phyloP scores from a whole-genome alignment of 1,140 invertebrate species.

The Bombus ignitus region DNA sequence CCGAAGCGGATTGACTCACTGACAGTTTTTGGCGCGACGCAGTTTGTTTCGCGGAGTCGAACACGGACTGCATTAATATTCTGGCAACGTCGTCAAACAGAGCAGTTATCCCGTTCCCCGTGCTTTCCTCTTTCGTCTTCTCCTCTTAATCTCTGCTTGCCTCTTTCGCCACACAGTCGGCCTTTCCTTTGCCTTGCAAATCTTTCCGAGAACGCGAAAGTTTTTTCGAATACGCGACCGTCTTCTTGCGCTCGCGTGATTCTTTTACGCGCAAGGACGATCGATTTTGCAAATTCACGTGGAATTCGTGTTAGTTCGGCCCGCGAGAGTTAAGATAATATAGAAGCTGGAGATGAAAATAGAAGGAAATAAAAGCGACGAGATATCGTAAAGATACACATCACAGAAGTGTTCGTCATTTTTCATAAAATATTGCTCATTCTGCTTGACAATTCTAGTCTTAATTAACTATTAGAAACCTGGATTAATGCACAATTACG shows the following conservation, averaged over 20 bases:
- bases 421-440: background rate
- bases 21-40: constrained; percentile 56
- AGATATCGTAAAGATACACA: background rate
- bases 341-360: background rate
- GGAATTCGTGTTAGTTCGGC: background rate
- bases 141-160: constrained; percentile 27
- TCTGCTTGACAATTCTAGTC: background rate
- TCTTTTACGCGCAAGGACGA: background rate
- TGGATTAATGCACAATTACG: background rate
- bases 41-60: constrained; percentile 59
- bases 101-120: constrained; percentile 37
- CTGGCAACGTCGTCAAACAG: constrained; percentile 46
- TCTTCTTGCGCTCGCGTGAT: constrained; percentile 4
- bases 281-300: background rate
- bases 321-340: too few species aligned
- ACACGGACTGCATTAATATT: constrained; percentile 60
- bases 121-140: constrained; percentile 29
- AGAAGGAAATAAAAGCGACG: background rate
- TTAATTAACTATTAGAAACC: background rate
- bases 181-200: constrained; percentile 54
- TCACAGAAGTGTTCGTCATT: background rate
- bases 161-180: constrained; percentile 42
- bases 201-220: constrained; percentile 47
- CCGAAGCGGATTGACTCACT: constrained; percentile 48
- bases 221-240: constrained; percentile 7